A percentile compares a stretch with the other conserved stretches of the same genome.
phyloP scores from a whole-genome alignment of 2,888 invertebrate genomes.

The Amiota minor region DNA sequence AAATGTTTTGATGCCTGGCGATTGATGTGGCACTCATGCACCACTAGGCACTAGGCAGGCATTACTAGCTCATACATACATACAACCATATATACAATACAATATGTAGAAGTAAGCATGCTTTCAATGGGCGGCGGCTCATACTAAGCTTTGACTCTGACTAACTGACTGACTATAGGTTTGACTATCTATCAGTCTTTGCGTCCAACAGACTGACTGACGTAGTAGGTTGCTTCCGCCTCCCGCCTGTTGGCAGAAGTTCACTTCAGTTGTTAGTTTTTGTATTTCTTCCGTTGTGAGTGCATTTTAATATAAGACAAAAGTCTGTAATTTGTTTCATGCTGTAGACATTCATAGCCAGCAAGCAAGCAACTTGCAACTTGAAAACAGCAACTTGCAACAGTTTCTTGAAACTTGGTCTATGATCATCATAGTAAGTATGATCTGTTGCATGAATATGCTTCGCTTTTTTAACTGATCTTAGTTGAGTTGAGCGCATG shows the following conservation, averaged over 20 bases:
- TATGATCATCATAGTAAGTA: no score
- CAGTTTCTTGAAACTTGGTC: background rate
- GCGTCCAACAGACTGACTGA: constrained; percentile 27
- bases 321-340: constrained; percentile 44
- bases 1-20: constrained; percentile 39
- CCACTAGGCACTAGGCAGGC: background rate
- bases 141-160: background rate
- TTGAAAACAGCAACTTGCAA: constrained; percentile 8
- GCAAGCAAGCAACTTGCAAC: constrained; percentile 14
- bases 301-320: constrained; percentile 42
- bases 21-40: constrained; percentile 29
- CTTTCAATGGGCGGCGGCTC: background rate
- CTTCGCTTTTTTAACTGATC: no score
- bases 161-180: background rate
- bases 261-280: constrained; percentile 22
- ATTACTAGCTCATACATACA: no score
- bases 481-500: background rate
- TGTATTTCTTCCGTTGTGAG: constrained; percentile 9
- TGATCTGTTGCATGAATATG: no score
- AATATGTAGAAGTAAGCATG: background rate
- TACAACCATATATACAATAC: background rate
- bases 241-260: constrained; percentile 23
- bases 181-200: background rate
- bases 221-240: constrained; percentile 13
- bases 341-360: constrained; percentile 17